A percentile compares a stretch with the other conserved stretches of the same genome.
Evolutionary conservation across 1,140 invertebrate species (phyloP).

Genomic region (Protaetia brevitarsis): DNA sequence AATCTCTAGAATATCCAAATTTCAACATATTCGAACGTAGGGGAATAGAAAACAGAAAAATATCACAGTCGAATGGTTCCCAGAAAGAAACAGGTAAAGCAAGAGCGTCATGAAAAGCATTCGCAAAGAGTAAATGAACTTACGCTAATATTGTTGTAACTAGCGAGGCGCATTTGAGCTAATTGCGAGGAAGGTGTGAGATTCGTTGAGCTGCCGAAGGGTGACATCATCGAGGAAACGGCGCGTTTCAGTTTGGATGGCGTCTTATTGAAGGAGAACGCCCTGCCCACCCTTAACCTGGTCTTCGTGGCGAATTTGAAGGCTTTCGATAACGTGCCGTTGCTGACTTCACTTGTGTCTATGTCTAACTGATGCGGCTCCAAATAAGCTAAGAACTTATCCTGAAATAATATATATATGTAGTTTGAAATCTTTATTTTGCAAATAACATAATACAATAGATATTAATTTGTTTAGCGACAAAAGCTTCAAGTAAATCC

Average conservation of each 20-base stretch:
- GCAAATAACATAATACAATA: no score
- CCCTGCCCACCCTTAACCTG: constrained; percentile 83
- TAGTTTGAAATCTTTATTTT: no score
- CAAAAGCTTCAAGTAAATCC: no score
- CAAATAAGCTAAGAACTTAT: constrained; percentile 70
- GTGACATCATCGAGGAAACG: constrained; percentile 92
- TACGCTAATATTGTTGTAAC: constrained; percentile 81
- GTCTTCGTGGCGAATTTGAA: constrained; percentile 82
- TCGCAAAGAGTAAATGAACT: constrained; percentile 48
- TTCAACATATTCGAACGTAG: no score
- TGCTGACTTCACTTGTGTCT: constrained; percentile 77
- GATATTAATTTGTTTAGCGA: no score
- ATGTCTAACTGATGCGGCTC: constrained; percentile 80
- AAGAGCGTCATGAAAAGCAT: constrained; percentile 4
- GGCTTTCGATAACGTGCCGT: constrained; percentile 81
- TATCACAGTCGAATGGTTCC: no score
- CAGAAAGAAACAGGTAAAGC: no score
- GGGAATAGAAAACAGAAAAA: no score
- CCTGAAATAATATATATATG: constrained; percentile 58
- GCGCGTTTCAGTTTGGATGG: constrained; percentile 90
- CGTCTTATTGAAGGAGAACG: constrained; percentile 92
- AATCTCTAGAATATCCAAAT: no score
- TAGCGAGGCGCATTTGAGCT: constrained; percentile 77
- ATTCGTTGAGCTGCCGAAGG: constrained; percentile 76
- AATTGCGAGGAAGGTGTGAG: constrained; percentile 71